These are phyloP conservation scores for Stigmatopora nigra DNA, from an alignment of 2,113 vertebrate genomes.

Conservation along the genomic window DNA sequence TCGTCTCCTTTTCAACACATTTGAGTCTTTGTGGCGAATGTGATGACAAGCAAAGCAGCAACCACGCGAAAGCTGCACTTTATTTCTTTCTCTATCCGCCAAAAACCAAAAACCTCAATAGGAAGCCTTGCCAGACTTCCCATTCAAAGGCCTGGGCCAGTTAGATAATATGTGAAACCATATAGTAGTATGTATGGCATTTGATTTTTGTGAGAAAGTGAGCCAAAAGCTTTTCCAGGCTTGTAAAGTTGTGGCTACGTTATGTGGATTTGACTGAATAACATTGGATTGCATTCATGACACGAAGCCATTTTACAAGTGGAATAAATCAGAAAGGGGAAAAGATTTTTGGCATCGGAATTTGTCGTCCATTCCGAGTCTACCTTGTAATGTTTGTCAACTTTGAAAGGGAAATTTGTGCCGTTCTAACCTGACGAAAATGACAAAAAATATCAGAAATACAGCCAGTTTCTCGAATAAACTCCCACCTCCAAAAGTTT, in stretches of 20 bases:
- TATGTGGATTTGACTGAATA: not conserved
- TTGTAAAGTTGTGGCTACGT: not conserved
- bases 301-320: not conserved
- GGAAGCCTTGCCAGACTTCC: not conserved
- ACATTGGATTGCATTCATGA: not conserved
- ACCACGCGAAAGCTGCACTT: not conserved
- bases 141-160: not conserved
- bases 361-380: conserved; percentile 6
- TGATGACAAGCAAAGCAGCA: not conserved
- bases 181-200: not conserved
- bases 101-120: not conserved
- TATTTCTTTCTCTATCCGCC: not conserved
- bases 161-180: not conserved
- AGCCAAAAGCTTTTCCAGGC: not conserved
- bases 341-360: not conserved
- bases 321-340: not conserved
- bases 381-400: not conserved
- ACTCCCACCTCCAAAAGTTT: too few species aligned
- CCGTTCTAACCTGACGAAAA: conserved; percentile 12
- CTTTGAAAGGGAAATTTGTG: not conserved
- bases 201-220: not conserved
- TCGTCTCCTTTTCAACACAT: not conserved
- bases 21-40: not conserved
- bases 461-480: too few species aligned
- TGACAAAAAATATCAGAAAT: not conserved